These are phyloP conservation scores for Apis mellifera DNA, from an alignment of 1,140 invertebrate genomes.

Conservation along the genomic window DNA sequence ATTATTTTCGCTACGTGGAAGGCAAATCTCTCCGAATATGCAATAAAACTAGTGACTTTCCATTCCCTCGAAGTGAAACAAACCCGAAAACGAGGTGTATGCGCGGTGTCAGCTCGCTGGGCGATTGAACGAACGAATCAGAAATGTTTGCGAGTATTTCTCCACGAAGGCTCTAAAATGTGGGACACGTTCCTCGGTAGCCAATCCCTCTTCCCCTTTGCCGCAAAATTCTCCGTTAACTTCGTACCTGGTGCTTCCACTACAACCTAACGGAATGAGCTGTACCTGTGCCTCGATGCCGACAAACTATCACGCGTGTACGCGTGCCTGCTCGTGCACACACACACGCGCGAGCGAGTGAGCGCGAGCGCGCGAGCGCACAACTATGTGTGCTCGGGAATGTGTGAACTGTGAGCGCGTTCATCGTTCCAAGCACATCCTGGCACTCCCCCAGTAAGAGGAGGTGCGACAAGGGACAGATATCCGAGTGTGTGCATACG, in stretches of 20 bases:
- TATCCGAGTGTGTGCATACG: conserved; percentile 59
- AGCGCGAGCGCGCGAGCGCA: background rate
- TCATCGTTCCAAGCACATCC: conserved; percentile 81
- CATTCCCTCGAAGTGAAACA: background rate
- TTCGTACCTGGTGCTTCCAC: conserved; percentile 68
- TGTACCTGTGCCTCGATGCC: conserved; percentile 63
- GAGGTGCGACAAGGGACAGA: conserved; percentile 73
- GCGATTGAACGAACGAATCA: conserved; percentile 56
- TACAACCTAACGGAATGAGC: conserved; percentile 70
- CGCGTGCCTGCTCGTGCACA: conserved; percentile 9
- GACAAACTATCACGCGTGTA: conserved; percentile 47
- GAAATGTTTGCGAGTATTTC: conserved; percentile 65
- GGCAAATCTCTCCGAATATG: background rate
- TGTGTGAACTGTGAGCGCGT: conserved; percentile 70
- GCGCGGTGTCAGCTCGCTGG: background rate
- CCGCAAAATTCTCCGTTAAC: conserved; percentile 76
- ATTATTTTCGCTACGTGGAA: background rate
- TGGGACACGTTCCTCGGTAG: conserved; percentile 71
- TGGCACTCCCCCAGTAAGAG: conserved; percentile 79
- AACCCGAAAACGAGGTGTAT: conserved; percentile 3
- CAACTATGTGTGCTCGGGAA: conserved; percentile 37
- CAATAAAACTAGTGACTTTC: conserved; percentile 21
- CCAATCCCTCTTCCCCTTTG: conserved; percentile 53
- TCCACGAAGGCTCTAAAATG: conserved; percentile 75
- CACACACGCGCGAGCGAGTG: background rate